phyloP scores from a whole-genome alignment of 2,888 invertebrate species.

The Glaucopsyche alexis region DNA sequence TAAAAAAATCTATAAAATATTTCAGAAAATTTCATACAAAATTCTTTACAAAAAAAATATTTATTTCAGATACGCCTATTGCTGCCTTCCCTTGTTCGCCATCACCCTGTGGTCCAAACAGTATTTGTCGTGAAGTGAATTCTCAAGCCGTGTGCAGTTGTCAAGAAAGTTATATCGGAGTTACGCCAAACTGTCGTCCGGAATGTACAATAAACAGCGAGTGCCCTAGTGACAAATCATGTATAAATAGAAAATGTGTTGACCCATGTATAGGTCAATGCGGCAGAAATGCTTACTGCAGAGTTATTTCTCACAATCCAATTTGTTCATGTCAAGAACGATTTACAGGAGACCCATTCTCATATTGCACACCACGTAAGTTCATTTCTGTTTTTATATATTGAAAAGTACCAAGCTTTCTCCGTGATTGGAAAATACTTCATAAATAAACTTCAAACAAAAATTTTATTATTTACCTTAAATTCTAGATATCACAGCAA shows the following conservation, averaged over 20 bases:
- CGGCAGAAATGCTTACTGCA: constrained; percentile 88
- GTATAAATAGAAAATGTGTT: constrained; percentile 86
- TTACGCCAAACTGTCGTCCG: constrained; percentile 88
- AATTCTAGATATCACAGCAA: constrained; percentile 54
- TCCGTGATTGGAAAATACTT: background rate
- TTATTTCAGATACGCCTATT: constrained; percentile 51
- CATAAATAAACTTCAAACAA: background rate
- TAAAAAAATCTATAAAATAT: background rate
- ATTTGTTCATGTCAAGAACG: constrained; percentile 87
- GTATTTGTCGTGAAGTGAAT: constrained; percentile 84
- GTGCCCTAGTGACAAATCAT: constrained; percentile 87
- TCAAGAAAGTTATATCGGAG: constrained; percentile 84
- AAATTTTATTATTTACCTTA: background rate
- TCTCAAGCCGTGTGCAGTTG: constrained; percentile 87
- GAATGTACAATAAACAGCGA: constrained; percentile 91
- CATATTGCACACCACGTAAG: constrained; percentile 76
- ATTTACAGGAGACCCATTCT: constrained; percentile 89
- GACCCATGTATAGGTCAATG: constrained; percentile 91
- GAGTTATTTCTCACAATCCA: constrained; percentile 90
- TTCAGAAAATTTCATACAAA: background rate
- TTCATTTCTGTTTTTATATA: constrained; percentile 34
- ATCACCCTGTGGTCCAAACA: constrained; percentile 89
- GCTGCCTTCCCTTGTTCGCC: constrained; percentile 81
- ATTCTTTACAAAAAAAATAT: background rate
- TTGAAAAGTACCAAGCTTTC: background rate